Percentiles rank a stretch among this genome's conserved stretches.
These are phyloP conservation scores for Apamea sordens DNA, from an alignment of 2,888 invertebrate species.

Conservation along the genomic window DNA sequence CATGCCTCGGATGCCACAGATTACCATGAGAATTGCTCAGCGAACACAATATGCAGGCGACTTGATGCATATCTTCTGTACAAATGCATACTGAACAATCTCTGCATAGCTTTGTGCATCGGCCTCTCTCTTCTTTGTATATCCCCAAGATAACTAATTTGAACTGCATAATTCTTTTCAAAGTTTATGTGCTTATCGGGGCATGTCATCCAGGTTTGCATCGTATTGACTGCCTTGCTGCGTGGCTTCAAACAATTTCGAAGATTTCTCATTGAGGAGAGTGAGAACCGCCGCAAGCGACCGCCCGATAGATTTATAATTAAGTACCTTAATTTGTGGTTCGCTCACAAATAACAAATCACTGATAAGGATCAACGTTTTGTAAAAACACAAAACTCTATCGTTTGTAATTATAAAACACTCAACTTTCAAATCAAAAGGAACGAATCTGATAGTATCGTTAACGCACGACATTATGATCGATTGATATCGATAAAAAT, in stretches of 20 bases:
- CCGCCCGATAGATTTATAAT: slow-evolving; percentile 60
- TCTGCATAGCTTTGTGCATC: slow-evolving; percentile 59
- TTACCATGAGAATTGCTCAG: slow-evolving; percentile 81
- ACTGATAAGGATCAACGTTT: slow-evolving; percentile 64
- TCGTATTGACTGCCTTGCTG: slow-evolving; percentile 41
- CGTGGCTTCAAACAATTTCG: slow-evolving; percentile 24
- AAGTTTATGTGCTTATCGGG: slow-evolving; percentile 53
- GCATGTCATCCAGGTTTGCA: slow-evolving; percentile 51
- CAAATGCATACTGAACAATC: slow-evolving; percentile 62
- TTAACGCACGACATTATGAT: slow-evolving; percentile 72
- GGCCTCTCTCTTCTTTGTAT: slow-evolving; percentile 49
- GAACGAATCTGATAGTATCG: slow-evolving; percentile 62
- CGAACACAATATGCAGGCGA: slow-evolving; percentile 66
- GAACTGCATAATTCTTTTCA: slow-evolving; percentile 53
- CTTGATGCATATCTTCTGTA: slow-evolving; percentile 77
- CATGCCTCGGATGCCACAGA: slow-evolving; percentile 73
- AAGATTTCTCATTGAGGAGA: slow-evolving; percentile 55
- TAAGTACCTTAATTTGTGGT: slow-evolving; percentile 67
- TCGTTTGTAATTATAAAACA: slow-evolving; percentile 66
- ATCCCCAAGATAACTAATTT: slow-evolving; percentile 57
- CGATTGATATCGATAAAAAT: slow-evolving; percentile 76
- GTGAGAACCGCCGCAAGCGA: slow-evolving; percentile 64
- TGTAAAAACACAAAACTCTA: slow-evolving; percentile 56
- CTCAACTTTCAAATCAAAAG: slow-evolving; percentile 60
- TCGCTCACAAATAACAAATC: slow-evolving; percentile 69